Conservation (phyloP, 2,888 invertebrate genomes). For the Drosophila recens region DNA sequence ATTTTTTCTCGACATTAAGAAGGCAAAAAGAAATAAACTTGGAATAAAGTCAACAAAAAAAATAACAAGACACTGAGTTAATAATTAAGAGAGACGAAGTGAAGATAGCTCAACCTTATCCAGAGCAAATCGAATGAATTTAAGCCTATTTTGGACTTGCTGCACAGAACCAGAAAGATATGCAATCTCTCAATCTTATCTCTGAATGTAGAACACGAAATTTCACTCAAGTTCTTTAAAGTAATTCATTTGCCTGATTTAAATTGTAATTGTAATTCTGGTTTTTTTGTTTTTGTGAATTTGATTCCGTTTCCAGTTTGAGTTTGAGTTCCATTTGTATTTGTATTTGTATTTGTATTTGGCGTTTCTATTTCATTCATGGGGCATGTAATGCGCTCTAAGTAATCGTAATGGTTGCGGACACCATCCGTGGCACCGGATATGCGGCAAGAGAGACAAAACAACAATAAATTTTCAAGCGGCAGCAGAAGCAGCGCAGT, state of each 20-base stretch:
- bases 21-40: not conserved
- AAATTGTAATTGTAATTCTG: conserved; percentile 34
- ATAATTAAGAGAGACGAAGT: not conserved
- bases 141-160: not conserved
- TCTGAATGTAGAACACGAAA: conserved; percentile 20
- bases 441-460: conserved; percentile 66
- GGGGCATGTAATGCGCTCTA: conserved; percentile 45
- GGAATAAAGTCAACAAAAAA: not conserved
- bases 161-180: not conserved
- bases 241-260: conserved; percentile 6
- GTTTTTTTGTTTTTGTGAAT: conserved; percentile 17
- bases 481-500: conserved; percentile 43
- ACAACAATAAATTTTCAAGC: conserved; percentile 59
- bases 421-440: conserved; percentile 69
- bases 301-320: conserved; percentile 3
- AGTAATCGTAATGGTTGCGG: conserved; percentile 56
- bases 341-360: not conserved
- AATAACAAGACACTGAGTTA: not conserved
- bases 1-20: too few relatives aligned
- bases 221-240: conserved; percentile 10
- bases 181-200: conserved; percentile 24
- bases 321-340: not conserved
- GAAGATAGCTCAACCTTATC: not conserved
- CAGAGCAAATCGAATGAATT: conserved; percentile 2
- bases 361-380: conserved; percentile 14